These are phyloP conservation scores for Dinocampus coccinellae DNA, from an alignment of 2,888 invertebrate species.

Conservation along the genomic window DNA sequence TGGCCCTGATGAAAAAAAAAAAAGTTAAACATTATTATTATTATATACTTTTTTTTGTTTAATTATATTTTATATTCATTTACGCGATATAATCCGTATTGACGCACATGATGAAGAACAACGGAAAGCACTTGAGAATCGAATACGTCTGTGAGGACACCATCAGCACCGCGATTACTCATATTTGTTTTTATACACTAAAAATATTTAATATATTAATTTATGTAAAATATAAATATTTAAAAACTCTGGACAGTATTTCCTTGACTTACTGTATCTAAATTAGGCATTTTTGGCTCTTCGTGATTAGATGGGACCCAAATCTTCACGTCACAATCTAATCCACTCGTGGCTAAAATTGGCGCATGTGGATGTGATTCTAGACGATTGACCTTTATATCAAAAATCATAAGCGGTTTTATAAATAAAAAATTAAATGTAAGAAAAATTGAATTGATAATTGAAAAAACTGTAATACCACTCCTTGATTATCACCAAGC, in stretches of 20 bases:
- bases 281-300: conserved; percentile 59
- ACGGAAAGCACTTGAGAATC: conserved; percentile 72
- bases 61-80: conserved; percentile 39
- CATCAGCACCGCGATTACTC: conserved; percentile 39
- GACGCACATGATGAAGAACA: conserved; percentile 70
- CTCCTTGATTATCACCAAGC: conserved; percentile 84
- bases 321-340: conserved; percentile 93
- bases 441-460: too few relatives aligned
- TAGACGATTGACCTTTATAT: conserved; percentile 86
- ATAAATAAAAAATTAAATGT: conserved; percentile 22
- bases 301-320: conserved; percentile 84
- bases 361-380: conserved; percentile 92
- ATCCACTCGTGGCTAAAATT: conserved; percentile 89
- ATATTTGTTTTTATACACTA: conserved; percentile 51
- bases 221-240: background rate
- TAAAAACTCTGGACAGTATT: too few relatives aligned
- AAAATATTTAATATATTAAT: background rate
- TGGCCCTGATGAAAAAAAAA: background rate
- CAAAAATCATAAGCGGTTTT: conserved; percentile 7
- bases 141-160: conserved; percentile 61
- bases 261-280: conserved; percentile 43
- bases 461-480: conserved; percentile 77
- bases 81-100: conserved; percentile 63
- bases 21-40: background rate
- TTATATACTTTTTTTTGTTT: background rate